Percentiles rank a stretch among this genome's conserved stretches.
These are phyloP conservation scores for Chaenocephalus aceratus DNA, from an alignment of 2,113 vertebrate genomes.

Conservation along the genomic window DNA sequence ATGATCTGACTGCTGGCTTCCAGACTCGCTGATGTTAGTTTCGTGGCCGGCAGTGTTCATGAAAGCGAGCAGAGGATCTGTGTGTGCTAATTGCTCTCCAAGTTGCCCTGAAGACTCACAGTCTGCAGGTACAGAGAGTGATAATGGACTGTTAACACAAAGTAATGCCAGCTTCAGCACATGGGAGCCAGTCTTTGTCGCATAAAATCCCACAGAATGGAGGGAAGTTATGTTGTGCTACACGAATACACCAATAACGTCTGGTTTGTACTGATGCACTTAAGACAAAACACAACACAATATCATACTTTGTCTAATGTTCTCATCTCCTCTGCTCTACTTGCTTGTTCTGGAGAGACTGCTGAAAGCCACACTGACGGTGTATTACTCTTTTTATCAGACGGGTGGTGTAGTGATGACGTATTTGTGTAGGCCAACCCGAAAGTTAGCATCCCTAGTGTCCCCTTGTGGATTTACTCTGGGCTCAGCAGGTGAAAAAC, in stretches of 20 bases:
- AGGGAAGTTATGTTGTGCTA: slow-evolving; percentile 6
- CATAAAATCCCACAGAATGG: slow-evolving; percentile 3
- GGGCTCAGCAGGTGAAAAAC: too few relatives aligned
- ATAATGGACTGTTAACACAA: slow-evolving; percentile 46
- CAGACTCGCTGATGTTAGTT: slow-evolving; percentile 53
- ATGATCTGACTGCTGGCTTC: slow-evolving; percentile 60
- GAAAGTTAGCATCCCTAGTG: too few relatives aligned
- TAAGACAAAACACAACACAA: not conserved
- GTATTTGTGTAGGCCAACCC: too few relatives aligned
- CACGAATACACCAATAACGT: not conserved
- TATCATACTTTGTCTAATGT: not conserved
- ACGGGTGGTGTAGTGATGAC: too few relatives aligned
- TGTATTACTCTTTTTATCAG: not conserved
- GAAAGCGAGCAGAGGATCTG: slow-evolving; percentile 61
- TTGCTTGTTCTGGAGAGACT: too few relatives aligned
- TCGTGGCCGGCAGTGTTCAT: slow-evolving; percentile 53
- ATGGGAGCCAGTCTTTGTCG: slow-evolving; percentile 30
- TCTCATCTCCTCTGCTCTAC: not conserved
- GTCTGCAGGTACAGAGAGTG: slow-evolving; percentile 58
- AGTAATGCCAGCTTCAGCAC: slow-evolving; percentile 42
- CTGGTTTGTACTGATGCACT: not conserved
- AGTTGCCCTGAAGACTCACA: slow-evolving; percentile 55
- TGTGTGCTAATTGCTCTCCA: slow-evolving; percentile 64
- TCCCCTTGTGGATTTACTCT: too few relatives aligned
- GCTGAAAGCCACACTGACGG: too few relatives aligned